These are phyloP conservation scores for Pteromalus puparum DNA, from an alignment of 1,140 invertebrate genomes.

Conservation along the genomic window DNA sequence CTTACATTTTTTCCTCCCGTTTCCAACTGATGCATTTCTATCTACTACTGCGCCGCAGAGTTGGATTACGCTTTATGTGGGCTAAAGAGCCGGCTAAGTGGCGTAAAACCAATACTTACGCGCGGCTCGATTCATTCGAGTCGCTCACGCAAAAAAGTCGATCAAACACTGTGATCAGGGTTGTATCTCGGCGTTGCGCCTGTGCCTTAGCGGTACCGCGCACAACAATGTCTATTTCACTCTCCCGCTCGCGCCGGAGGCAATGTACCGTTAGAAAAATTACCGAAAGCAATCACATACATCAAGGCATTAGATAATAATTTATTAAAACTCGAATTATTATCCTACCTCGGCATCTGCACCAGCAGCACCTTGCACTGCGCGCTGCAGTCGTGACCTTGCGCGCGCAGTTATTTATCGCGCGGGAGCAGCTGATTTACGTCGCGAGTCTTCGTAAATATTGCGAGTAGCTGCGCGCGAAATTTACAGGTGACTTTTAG, in stretches of 20 bases:
- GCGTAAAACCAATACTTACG: not conserved
- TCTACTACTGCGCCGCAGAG: too few relatives aligned
- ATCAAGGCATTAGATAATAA: constrained; percentile 31
- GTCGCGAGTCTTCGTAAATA: constrained; percentile 9
- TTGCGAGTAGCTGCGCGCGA: not conserved
- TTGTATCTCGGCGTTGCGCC: not conserved
- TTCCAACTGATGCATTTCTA: too few relatives aligned
- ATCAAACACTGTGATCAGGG: not conserved
- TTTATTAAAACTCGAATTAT: constrained; percentile 44
- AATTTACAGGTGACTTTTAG: constrained; percentile 34
- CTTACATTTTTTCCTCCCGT: not conserved
- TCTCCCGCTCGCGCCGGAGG: not conserved
- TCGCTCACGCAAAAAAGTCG: not conserved
- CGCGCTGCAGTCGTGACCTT: not conserved
- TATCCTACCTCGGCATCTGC: not conserved
- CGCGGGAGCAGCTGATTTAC: constrained; percentile 21
- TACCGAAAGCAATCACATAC: constrained; percentile 11
- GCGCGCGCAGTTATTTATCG: constrained; percentile 32
- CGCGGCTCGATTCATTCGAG: not conserved
- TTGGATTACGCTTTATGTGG: too few relatives aligned
- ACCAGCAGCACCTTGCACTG: not conserved
- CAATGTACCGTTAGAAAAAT: constrained; percentile 40
- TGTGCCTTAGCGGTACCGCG: not conserved
- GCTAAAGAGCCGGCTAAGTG: not conserved
- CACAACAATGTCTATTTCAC: constrained; percentile 39